phyloP scores from a whole-genome alignment of 2,888 invertebrate species.

The Antitype chi region DNA sequence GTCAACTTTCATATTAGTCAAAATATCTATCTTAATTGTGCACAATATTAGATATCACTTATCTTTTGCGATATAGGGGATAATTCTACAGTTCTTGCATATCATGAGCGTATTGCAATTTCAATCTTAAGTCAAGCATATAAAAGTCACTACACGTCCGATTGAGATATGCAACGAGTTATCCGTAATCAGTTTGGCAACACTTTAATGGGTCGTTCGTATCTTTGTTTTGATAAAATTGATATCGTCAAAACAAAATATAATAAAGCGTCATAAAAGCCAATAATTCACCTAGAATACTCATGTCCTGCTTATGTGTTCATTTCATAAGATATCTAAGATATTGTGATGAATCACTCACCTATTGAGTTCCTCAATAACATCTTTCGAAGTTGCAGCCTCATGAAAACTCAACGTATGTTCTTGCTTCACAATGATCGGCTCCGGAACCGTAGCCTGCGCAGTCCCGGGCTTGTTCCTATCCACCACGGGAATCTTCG shows the following conservation, averaged over 20 bases:
- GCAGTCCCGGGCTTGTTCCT: constrained; percentile 71
- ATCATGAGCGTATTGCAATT: constrained; percentile 18
- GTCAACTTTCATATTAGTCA: not conserved
- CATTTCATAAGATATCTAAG: not conserved
- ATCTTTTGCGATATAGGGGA: constrained; percentile 18
- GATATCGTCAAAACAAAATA: not conserved
- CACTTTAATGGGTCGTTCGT: not conserved
- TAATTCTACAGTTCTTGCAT: not conserved
- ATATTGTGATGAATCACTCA: constrained; percentile 58
- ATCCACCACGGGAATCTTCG: constrained; percentile 86
- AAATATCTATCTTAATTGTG: constrained; percentile 28
- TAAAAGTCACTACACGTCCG: not conserved
- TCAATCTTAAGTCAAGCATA: constrained; percentile 5
- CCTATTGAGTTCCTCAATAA: constrained; percentile 94
- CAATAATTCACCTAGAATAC: not conserved
- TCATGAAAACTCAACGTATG: constrained; percentile 93
- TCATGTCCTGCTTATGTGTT: not conserved
- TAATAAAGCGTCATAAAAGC: not conserved
- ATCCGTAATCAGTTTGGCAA: not conserved
- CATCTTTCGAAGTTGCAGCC: constrained; percentile 94
- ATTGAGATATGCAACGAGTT: not conserved
- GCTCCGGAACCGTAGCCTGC: constrained; percentile 75
- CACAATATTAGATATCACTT: constrained; percentile 33
- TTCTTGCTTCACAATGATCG: constrained; percentile 89
- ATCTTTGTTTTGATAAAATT: constrained; percentile 2